A percentile compares a stretch with the other conserved stretches of the same genome.
Evolutionary conservation across 2,888 invertebrate species (phyloP).

Genomic region (Toxonevra muliebris): DNA sequence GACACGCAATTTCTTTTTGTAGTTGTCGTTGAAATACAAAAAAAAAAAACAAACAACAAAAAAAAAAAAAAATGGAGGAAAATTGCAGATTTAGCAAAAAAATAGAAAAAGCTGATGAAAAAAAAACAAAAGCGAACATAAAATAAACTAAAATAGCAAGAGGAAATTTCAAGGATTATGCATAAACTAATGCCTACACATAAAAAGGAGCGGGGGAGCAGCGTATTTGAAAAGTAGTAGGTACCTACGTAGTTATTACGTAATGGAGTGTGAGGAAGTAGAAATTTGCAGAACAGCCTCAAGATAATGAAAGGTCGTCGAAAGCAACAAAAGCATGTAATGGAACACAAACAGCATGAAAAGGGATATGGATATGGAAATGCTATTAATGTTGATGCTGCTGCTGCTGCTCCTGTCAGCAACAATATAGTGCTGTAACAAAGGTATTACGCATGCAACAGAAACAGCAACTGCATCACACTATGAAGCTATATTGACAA

Average conservation of each 20-base stretch:
- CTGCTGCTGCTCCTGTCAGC: not conserved
- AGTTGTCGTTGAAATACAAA: not conserved
- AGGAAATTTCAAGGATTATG: slow-evolving; percentile 31
- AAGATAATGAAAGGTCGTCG: slow-evolving; percentile 24
- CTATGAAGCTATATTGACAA: not conserved
- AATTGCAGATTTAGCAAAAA: slow-evolving; percentile 28
- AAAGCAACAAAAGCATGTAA: not conserved
- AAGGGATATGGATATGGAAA: not conserved
- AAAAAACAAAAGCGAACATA: slow-evolving; percentile 3
- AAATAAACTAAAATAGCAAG: slow-evolving; percentile 23
- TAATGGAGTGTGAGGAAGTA: not conserved
- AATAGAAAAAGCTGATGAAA: slow-evolving; percentile 2
- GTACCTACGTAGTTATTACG: not conserved
- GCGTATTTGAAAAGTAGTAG: not conserved
- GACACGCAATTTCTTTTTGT: slow-evolving; percentile 27
- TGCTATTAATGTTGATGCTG: not conserved
- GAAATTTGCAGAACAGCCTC: slow-evolving; percentile 20
- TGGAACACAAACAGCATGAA: not conserved
- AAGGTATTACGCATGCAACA: slow-evolving; percentile 17
- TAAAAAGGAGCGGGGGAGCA: not conserved
- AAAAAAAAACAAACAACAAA: not conserved
- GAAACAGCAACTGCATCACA: not conserved
- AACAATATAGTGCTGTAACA: not conserved
- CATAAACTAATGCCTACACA: slow-evolving; percentile 22
- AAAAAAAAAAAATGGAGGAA: slow-evolving; percentile 13